Evolutionary conservation across 2,797 vertebrate genomes (phyloP), one percentile per base, ranked within the genome.

Genomic region (Aphelocoma californica): DNA sequence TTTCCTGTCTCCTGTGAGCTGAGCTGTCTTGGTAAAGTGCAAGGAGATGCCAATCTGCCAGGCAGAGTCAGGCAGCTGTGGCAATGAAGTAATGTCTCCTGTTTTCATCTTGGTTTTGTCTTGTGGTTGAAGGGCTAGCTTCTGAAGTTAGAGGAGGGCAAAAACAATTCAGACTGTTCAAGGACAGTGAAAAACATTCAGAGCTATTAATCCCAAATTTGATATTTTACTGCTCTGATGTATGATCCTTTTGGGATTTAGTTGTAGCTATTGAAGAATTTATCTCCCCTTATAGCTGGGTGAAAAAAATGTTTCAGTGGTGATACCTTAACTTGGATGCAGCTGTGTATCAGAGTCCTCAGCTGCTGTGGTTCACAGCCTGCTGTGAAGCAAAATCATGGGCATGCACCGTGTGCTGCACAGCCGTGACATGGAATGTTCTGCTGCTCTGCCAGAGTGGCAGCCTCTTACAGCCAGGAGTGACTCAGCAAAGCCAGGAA

Each of bases 331-430:
- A 34, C n/a, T 84, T 40, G 40, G 38, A 42, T 53, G 54, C 36
- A 79, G 54, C 67, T 85, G 42, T 13, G 2, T 62, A 16, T 60
- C 48, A 17, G 29, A 40, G 62, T 34, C 67, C 74, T 82, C 64
- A 19, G 47, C 19, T 58, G 36, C 69, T 72, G 38, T 2, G 0
- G 61, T 45, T 83, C 80, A 53, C 36, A 74, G 60, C 34, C 54
- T 75, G 71, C 74, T 54, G 4, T 16, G 42, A 69, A 45, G 34
- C 1, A 3, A 61, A 61, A 48, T 42, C 3, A 1, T 6, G 40
- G 64, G 40, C 48, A n/a, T 1, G 9, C 48, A 78, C 19, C 0
- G 0, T 10, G 45, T 26, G 32, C 69, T 70, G 71, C 26, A 4
- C 60, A 62, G 81, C 36, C 25, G 0, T 1, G 6, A 56, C 47